Evolutionary conservation across 2,888 invertebrate species (phyloP).

Genomic region (Andrena bicolor): DNA sequence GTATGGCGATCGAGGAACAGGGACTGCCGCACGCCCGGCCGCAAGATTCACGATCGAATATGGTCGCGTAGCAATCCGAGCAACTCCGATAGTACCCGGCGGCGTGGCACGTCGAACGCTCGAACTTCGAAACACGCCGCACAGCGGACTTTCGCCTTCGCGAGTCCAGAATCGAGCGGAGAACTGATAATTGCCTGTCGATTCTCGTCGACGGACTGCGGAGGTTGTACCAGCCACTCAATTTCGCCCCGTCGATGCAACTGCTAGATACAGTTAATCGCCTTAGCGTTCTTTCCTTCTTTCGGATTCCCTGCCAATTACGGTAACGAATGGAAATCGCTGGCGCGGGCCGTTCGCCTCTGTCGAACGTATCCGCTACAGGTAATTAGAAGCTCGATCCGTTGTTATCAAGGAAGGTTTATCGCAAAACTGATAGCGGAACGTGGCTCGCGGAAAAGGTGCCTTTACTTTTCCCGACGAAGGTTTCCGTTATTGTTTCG

Average conservation of each 20-base stretch:
- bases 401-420: neutral
- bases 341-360: neutral
- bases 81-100: neutral
- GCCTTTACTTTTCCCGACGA: neutral
- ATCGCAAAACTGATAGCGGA: neutral
- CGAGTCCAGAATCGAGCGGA: constrained; percentile 24
- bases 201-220: constrained; percentile 29
- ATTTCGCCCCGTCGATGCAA: constrained; percentile 33
- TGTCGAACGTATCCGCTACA: constrained; percentile 27
- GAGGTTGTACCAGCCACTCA: constrained; percentile 8
- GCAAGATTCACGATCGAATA: constrained; percentile 21
- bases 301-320: constrained; percentile 23
- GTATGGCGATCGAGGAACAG: constrained; percentile 14
- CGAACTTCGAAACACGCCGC: neutral
- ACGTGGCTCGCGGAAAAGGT: neutral
- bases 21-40: constrained; percentile 1
- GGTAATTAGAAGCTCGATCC: constrained; percentile 22
- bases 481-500: constrained; percentile 27
- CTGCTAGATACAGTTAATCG: constrained; percentile 35
- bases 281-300: constrained; percentile 12
- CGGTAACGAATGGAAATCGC: constrained; percentile 34
- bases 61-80: constrained; percentile 1
- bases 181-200: constrained; percentile 55
- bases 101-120: constrained; percentile 14
- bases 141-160: constrained; percentile 40